A percentile compares a stretch with the other conserved stretches of the same genome.
Evolutionary conservation across 2,888 invertebrate species (phyloP).

Genomic region (Drosophila nr. perissopoda): DNA sequence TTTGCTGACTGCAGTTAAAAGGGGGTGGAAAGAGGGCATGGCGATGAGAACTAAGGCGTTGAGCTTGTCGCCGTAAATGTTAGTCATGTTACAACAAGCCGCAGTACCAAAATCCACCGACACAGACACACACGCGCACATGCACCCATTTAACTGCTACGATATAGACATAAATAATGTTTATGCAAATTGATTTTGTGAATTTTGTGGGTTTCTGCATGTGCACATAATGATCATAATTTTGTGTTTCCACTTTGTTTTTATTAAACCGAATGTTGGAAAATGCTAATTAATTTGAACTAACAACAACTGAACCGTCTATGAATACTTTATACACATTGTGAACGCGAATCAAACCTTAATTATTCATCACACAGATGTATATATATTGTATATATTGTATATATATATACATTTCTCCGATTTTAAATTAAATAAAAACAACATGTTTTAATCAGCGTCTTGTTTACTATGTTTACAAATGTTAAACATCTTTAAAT

Average conservation of each 20-base stretch:
- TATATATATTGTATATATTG: not conserved
- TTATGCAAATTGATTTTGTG: conserved; percentile 65
- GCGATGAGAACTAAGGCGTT: conserved; percentile 57
- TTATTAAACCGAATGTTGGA: not conserved
- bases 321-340: not conserved
- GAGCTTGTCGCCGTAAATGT: conserved; percentile 73
- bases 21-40: not conserved
- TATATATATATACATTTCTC: not conserved
- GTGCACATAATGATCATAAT: conserved; percentile 2
- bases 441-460: not conserved
- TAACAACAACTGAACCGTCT: not conserved
- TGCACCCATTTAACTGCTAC: conserved; percentile 10
- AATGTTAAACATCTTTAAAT: not conserved
- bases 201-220: conserved; percentile 20
- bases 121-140: conserved; percentile 8
- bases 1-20: conserved; percentile 40
- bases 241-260: conserved; percentile 1
- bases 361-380: not conserved
- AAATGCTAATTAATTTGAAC: conserved; percentile 1
- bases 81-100: conserved; percentile 75
- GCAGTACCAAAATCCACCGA: conserved; percentile 48
- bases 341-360: not conserved
- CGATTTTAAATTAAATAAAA: not conserved
- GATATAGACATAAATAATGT: conserved; percentile 51
- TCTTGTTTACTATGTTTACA: not conserved